These are phyloP conservation scores for Caenorhabditis wallacei DNA, from an alignment of 2,888 invertebrate genomes.

Conservation along the genomic window DNA sequence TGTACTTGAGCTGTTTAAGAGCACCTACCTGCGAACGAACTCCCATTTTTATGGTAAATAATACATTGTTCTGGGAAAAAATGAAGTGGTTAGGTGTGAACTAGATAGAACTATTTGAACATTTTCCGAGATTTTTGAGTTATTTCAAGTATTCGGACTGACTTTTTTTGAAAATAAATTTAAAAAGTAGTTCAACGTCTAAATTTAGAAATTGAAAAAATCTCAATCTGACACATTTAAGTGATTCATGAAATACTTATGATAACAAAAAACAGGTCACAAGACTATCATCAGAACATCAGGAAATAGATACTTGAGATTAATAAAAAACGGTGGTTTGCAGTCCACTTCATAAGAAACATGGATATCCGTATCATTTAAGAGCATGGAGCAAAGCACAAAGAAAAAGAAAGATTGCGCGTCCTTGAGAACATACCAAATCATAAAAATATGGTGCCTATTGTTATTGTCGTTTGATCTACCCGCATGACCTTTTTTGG, in stretches of 20 bases:
- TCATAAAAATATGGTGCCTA: slow-evolving; percentile 26
- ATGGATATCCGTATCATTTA: slow-evolving; percentile 48
- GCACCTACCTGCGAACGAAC: slow-evolving; percentile 54
- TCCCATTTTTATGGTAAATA: slow-evolving; percentile 27
- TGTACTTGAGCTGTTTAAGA: slow-evolving; percentile 46
- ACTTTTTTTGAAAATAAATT: no score
- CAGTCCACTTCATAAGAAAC: slow-evolving; percentile 39
- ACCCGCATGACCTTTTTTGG: slow-evolving; percentile 19
- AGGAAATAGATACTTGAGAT: slow-evolving; percentile 20
- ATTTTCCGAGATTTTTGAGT: slow-evolving; percentile 1
- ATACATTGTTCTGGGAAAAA: slow-evolving; percentile 17
- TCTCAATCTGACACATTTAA: background rate
- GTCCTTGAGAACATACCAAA: slow-evolving; percentile 19
- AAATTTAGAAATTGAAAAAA: background rate
- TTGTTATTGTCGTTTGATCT: slow-evolving; percentile 55
- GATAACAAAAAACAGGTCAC: slow-evolving; percentile 26
- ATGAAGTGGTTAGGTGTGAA: slow-evolving; percentile 36
- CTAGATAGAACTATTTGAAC: background rate
- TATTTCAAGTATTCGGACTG: background rate
- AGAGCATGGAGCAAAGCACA: slow-evolving; percentile 44
- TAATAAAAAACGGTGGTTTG: slow-evolving; percentile 24
- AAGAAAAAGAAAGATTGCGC: slow-evolving; percentile 8
- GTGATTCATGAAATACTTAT: slow-evolving; percentile 2
- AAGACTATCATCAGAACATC: background rate
- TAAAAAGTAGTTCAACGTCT: background rate